These are phyloP conservation scores for Typhlichthys eigenmanni DNA, from an alignment of 2,797 vertebrate species.

Conservation along the genomic window DNA sequence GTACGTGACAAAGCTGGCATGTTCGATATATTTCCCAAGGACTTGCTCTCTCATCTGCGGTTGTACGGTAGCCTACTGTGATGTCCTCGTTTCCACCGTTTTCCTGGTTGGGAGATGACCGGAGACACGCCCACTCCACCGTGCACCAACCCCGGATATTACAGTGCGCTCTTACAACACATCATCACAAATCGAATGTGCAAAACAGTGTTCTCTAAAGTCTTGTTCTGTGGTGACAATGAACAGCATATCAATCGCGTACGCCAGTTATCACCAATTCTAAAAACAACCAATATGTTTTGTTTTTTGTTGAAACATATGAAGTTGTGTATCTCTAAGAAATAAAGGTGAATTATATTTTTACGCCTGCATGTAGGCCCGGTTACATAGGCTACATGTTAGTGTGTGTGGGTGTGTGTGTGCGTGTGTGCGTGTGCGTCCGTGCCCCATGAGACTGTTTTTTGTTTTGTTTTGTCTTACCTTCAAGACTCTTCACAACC, in stretches of 20 bases:
- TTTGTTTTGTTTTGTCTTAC: no score
- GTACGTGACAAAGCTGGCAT: constrained; percentile 54
- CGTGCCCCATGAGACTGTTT: constrained; percentile 23
- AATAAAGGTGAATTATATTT: no score
- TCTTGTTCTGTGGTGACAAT: neutral
- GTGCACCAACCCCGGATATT: constrained; percentile 70
- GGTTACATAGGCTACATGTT: no score
- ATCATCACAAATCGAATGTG: constrained; percentile 25
- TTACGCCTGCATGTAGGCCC: no score
- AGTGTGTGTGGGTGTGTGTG: no score
- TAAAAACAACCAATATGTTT: no score
- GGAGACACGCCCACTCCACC: constrained; percentile 69
- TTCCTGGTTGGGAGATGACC: constrained; percentile 48
- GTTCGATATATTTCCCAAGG: constrained; percentile 32
- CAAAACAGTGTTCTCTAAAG: neutral
- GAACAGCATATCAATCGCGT: neutral
- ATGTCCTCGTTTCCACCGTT: constrained; percentile 47
- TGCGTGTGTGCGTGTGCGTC: neutral
- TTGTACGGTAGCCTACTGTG: constrained; percentile 31
- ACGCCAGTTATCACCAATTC: no score
- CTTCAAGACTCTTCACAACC: no score
- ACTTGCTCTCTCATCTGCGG: constrained; percentile 47
- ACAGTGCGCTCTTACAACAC: constrained; percentile 40
- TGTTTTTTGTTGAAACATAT: no score
- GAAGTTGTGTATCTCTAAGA: no score